These are phyloP conservation scores for Equus quagga DNA, from an alignment of 2,113 vertebrate species.

Conservation along the genomic window DNA sequence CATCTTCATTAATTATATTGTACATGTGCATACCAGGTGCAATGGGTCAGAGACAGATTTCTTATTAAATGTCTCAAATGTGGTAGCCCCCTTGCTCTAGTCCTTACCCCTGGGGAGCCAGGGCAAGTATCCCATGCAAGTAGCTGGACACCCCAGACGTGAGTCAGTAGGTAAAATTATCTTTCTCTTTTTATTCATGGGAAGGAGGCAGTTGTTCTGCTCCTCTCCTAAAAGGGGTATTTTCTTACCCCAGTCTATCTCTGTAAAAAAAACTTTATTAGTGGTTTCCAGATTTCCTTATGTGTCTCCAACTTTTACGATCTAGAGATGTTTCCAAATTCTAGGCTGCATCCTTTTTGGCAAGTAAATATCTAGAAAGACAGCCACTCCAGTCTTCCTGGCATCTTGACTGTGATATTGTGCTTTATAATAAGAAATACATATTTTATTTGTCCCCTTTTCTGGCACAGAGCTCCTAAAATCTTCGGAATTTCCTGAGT, in stretches of 20 bases:
- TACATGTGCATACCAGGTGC: not conserved
- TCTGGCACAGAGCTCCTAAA: not conserved
- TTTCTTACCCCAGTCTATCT: not conserved
- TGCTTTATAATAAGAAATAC: not conserved
- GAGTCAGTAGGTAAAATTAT: not conserved
- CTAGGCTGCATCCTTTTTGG: not conserved
- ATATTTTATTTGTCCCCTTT: not conserved
- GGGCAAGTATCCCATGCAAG: not conserved
- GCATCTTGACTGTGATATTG: not conserved
- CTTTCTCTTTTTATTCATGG: not conserved
- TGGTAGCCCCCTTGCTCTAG: no score
- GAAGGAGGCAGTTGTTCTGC: not conserved
- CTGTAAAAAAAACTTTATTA: not conserved
- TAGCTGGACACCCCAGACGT: not conserved
- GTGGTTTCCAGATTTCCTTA: not conserved
- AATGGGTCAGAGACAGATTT: not conserved
- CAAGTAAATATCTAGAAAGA: not conserved
- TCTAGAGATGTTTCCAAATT: not conserved
- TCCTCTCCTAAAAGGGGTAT: not conserved
- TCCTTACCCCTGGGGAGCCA: not conserved
- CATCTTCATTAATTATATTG: not conserved
- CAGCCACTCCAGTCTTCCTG: not conserved
- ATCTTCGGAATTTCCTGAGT: not conserved
- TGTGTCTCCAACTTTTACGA: not conserved
- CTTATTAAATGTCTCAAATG: not conserved